These are phyloP conservation scores for Drosophila pandora DNA, from an alignment of 1,140 invertebrate species.

Conservation along the genomic window DNA sequence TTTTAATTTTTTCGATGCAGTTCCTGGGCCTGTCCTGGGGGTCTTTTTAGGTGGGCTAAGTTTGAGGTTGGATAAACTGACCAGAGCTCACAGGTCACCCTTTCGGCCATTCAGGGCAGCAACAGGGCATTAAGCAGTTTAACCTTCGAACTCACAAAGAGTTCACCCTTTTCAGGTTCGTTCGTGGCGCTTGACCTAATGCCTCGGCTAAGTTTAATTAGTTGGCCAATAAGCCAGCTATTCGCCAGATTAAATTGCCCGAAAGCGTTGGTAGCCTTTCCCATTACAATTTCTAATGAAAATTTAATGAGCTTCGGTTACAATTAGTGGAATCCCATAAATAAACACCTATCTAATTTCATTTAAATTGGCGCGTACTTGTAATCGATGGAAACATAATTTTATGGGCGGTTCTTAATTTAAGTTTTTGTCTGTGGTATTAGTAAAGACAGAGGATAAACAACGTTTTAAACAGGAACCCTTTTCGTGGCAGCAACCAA, in stretches of 20 bases:
- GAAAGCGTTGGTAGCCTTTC: constrained; percentile 14
- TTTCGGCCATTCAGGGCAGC: not conserved
- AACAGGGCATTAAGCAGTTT: constrained; percentile 9
- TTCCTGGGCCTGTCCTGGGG: constrained; percentile 5
- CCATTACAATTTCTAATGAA: constrained; percentile 11
- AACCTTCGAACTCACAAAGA: constrained; percentile 1
- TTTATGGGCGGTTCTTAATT: not conserved
- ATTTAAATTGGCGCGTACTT: constrained; percentile 10
- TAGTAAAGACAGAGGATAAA: not conserved
- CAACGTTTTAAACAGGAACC: not conserved
- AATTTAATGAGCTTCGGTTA: constrained; percentile 24
- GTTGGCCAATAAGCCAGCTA: constrained; percentile 45
- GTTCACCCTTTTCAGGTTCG: constrained; percentile 29
- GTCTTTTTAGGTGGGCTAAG: constrained; percentile 25
- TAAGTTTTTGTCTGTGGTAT: no score
- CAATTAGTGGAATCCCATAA: not conserved
- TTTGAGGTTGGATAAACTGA: constrained; percentile 4
- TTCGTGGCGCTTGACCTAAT: constrained; percentile 46
- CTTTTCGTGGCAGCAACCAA: constrained; percentile 2
- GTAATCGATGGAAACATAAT: not conserved
- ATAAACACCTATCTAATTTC: not conserved
- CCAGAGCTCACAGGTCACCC: constrained; percentile 15
- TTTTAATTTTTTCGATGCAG: constrained; percentile 46
- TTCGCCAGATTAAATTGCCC: constrained; percentile 39
- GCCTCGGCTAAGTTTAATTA: constrained; percentile 51